Conservation (phyloP, 2,888 invertebrate genomes). For the Aleiodes alternator region DNA sequence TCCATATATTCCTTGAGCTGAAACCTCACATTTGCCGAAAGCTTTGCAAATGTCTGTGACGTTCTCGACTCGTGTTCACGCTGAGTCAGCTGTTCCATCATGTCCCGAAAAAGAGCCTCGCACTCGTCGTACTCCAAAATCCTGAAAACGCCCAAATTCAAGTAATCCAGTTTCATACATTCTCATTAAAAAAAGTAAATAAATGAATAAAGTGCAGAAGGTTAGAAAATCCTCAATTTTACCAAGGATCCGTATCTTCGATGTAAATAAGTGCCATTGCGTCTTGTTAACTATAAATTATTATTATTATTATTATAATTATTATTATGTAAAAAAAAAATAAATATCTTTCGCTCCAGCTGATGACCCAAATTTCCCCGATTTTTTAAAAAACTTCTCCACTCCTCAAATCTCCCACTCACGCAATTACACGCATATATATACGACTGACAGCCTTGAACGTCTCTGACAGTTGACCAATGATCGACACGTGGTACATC, state of each 20-base stretch:
- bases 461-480: not conserved
- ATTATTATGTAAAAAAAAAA: too few species aligned
- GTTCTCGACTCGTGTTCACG: slow-evolving; percentile 77
- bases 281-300: not conserved
- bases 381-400: not conserved
- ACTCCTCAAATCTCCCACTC: not conserved
- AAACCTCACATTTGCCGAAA: slow-evolving; percentile 79
- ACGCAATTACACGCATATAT: not conserved
- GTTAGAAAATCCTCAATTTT: slow-evolving; percentile 42
- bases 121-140: slow-evolving; percentile 82
- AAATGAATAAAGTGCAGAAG: slow-evolving; percentile 11
- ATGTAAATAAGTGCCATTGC: slow-evolving; percentile 71
- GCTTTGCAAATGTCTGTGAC: slow-evolving; percentile 78
- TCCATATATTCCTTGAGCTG: slow-evolving; percentile 80
- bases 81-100: slow-evolving; percentile 79
- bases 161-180: not conserved
- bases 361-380: not conserved
- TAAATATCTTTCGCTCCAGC: not conserved
- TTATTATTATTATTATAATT: too few species aligned
- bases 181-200: not conserved
- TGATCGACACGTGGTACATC: slow-evolving; percentile 39
- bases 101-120: slow-evolving; percentile 80
- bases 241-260: slow-evolving; percentile 72
- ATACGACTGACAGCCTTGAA: slow-evolving; percentile 32
- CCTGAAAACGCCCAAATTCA: slow-evolving; percentile 73